Base-by-base conservation (phyloP, 2,888 invertebrate genomes). In the Trilocha varians region DNA sequence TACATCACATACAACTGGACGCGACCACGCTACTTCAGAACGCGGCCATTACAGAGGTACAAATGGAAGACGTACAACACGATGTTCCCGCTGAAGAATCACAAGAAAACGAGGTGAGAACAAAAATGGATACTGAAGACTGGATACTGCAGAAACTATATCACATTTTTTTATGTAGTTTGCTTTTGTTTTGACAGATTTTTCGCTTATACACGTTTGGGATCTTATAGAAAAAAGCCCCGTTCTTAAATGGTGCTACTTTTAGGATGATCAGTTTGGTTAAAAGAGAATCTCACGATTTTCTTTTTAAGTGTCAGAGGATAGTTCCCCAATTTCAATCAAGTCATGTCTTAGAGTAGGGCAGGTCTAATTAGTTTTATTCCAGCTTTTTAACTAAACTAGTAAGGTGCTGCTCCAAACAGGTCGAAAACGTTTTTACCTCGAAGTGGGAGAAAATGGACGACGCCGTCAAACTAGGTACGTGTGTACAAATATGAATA, bases 381-480 rank as follows among this genome's bases (percentile, higher is more conserved):
- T 84, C 65, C 84, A 84, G 84, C 83, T 54, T 78, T 69, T 62
- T 78, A 66, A 71, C 76, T 79, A 79, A 78, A 79, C 56, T 65
- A 58, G 62, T 68, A 74, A 77, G 76, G 61, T 73, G 74, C 71
- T 73, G 70, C 71, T 64, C 67, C 64, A 61, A 60, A 71, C 86
- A 87, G 86, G 86, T 85, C 63, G 78, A 83, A 73, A 78, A 61
- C 72, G 67, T 71, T 68, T 86, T 87, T 79, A 74, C 86, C 38
- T 87, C 87, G 66, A 94, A 94, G 85, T 96, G 96, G 96, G 96
- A 96, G 88, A 89, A 87, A 82, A 88, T 93, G 87, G 96, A 96
- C 87, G 91, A 91, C 78, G 91, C 92, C 48, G 90, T 90, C 61
- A 92, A 92, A 87, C 87, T 96, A 78, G 95, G 96, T 96, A 90